Percentiles rank a stretch among this genome's conserved stretches.
Evolutionary conservation across 2,113 vertebrate genomes (phyloP).

Genomic region (Tichodroma muraria): DNA sequence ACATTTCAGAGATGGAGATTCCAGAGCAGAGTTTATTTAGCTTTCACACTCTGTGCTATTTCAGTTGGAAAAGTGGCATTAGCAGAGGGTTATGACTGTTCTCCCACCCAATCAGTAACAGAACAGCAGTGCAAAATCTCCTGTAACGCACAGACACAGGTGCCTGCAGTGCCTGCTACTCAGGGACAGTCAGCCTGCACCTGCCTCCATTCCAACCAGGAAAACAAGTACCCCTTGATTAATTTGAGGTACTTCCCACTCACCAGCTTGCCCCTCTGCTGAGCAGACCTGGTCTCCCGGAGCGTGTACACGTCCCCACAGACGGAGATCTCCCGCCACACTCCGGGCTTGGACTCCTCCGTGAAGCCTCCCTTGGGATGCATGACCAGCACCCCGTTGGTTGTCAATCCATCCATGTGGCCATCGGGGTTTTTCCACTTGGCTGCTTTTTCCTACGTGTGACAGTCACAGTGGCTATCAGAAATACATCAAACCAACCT

Average conservation of each 20-base stretch:
- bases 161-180: background rate
- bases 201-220: background rate
- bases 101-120: background rate
- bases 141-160: background rate
- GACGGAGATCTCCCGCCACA: conserved; percentile 97
- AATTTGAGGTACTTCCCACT: conserved; percentile 15
- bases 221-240: background rate
- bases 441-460: conserved; percentile 91
- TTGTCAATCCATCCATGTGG: conserved; percentile 97
- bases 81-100: background rate
- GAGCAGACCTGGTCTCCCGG: conserved; percentile 93
- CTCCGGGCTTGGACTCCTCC: conserved; percentile 90
- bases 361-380: conserved; percentile 94
- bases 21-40: background rate
- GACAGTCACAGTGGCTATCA: background rate
- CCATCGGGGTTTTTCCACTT: conserved; percentile 99
- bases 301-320: conserved; percentile 96
- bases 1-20: background rate
- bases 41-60: background rate
- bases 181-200: background rate
- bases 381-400: conserved; percentile 97
- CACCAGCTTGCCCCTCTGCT: conserved; percentile 93
- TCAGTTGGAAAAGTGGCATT: background rate
- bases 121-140: background rate
- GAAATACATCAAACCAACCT: background rate